phyloP scores from a whole-genome alignment of 2,888 invertebrate species.

The Eilema sororculum region DNA sequence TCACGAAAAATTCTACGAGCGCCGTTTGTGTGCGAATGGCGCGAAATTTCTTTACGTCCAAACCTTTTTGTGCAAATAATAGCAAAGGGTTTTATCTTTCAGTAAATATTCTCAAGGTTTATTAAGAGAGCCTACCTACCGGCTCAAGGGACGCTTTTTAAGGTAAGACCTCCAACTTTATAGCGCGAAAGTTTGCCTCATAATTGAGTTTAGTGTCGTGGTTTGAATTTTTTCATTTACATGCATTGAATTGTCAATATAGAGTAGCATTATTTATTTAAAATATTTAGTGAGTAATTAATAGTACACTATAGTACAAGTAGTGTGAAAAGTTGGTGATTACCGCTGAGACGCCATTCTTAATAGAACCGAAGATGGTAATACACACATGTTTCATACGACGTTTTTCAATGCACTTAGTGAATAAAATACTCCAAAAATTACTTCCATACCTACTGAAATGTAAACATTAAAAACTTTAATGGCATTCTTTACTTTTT shows the following conservation, averaged over 20 bases:
- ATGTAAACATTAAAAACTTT: no score
- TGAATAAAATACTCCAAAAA: no score
- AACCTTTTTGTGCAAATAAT: conserved; percentile 64
- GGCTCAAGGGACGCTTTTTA: conserved; percentile 31
- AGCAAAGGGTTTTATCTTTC: conserved; percentile 38
- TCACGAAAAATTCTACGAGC: conserved; percentile 43
- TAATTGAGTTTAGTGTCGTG: conserved; percentile 34
- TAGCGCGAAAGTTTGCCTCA: conserved; percentile 33
- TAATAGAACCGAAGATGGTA: no score
- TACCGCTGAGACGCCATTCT: no score
- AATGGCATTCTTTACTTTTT: no score
- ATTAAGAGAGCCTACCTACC: conserved; percentile 45
- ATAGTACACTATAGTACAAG: no score
- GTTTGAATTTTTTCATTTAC: background rate
- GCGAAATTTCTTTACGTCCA: conserved; percentile 67
- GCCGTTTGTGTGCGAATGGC: conserved; percentile 68
- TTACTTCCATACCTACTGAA: no score
- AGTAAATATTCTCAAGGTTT: conserved; percentile 55
- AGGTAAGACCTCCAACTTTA: conserved; percentile 32
- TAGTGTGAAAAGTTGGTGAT: no score
- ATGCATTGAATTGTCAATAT: background rate
- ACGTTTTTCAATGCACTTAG: no score
- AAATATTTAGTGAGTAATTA: no score
- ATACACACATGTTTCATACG: no score
- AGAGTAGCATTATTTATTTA: background rate